A percentile compares a stretch with the other conserved stretches of the same genome.
Evolutionary conservation across 2,888 invertebrate genomes (phyloP).

Genomic region (Lamellibrachia columna): DNA sequence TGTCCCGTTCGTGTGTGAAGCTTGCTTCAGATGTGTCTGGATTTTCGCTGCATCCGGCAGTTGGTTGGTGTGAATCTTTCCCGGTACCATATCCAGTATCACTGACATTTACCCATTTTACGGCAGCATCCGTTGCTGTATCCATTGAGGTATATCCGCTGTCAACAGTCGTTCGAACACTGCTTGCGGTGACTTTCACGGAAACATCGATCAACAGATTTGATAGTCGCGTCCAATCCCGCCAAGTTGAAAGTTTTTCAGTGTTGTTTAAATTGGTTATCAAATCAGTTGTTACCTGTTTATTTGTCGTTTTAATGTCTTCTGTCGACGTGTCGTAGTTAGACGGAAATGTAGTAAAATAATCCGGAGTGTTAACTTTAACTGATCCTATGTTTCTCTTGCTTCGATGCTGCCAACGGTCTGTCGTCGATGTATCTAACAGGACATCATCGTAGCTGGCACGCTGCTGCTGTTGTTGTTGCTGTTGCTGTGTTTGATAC

Average conservation of each 20-base stretch:
- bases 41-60: background rate
- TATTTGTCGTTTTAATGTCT: background rate
- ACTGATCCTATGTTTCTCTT: background rate
- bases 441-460: background rate
- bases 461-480: background rate
- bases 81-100: background rate
- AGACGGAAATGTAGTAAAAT: background rate
- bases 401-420: background rate
- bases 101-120: background rate
- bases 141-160: background rate
- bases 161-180: background rate
- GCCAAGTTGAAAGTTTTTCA: background rate
- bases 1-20: background rate
- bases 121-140: background rate
- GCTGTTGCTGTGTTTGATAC: background rate
- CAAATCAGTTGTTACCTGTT: background rate
- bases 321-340: background rate
- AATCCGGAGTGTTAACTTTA: background rate
- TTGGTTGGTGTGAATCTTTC: background rate
- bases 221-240: background rate
- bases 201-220: background rate
- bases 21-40: background rate
- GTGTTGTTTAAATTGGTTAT: background rate
- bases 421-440: background rate
- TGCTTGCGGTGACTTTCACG: too few species aligned